Evolutionary conservation across 2,888 invertebrate genomes (phyloP), one percentile per base, ranked within the genome.

Genomic region (Papilio elwesi): DNA sequence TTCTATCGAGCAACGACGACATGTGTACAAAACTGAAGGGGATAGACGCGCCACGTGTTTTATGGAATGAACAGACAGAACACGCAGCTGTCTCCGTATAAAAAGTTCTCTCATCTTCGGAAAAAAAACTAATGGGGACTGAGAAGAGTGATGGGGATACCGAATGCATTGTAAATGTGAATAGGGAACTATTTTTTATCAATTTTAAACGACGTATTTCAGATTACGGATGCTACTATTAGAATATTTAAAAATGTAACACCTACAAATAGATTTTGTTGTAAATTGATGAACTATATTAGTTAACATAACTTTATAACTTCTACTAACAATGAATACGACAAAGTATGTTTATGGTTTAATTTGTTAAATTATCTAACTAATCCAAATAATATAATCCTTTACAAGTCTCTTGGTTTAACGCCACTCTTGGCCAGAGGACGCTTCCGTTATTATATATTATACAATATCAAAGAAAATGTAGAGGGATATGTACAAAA

Each of bases 81-180:
- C 52, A 36, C 68, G 64, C 73, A 73, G 73, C 73, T 73, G 73
- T 73, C 68, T 64, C 49, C 15, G 36, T 69, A 69, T 57, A 64
- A 73, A 72, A 68, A 53, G 49, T 64, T 36, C 49, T 53, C 68
- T 68, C 62, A 55, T 68, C 63, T 62, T 43, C 51, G 51, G 48
- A 51, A 57, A 71, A 68, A 72, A 73, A 57, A 68, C 64, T 64
- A 73, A 68, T 65, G 36, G 73, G 73, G 73, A 64, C n/a, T 64
- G 73, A 68, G 55, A 68, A 68, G 68, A 63, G 68, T 43, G 52
- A 72, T 49, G 64, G 68, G 64, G 64, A 71, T 52, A 65, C 70
- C 16, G 38, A 73, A 69, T 47, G 51, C 51, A 57, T 65, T 59
- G 66, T 68, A n/a, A 57, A 48, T 57, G 15, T 68, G 63, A 72